Percentiles rank a stretch among this genome's conserved stretches.
Conservation (phyloP, 2,888 invertebrate genomes). For the Dryomyza anilis region DNA sequence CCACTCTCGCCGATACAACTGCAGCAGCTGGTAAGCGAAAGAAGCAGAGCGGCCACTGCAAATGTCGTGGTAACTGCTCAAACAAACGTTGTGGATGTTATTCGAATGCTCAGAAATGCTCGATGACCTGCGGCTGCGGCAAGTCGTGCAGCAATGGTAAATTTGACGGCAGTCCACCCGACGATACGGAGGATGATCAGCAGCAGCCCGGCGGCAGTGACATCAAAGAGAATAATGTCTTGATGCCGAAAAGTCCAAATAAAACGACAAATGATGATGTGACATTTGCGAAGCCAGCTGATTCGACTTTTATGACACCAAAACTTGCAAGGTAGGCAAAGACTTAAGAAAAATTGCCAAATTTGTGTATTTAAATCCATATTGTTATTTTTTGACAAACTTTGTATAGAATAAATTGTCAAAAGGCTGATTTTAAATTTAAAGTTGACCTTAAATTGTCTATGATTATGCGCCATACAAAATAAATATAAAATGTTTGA, state of each 20-base stretch:
- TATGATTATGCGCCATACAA: no score
- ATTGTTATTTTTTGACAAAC: no score
- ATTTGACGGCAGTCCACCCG: neutral
- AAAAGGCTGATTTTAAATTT: no score
- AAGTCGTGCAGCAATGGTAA: slow-evolving; percentile 31
- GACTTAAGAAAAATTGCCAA: no score
- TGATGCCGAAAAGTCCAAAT: neutral
- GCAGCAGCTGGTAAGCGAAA: slow-evolving; percentile 25
- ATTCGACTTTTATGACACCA: slow-evolving; percentile 36
- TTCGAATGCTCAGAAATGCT: slow-evolving; percentile 36
- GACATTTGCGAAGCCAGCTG: slow-evolving; percentile 31
- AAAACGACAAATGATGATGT: slow-evolving; percentile 13
- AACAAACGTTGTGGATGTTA: slow-evolving; percentile 47
- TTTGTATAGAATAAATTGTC: no score
- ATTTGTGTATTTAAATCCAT: no score
- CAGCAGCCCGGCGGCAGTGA: no score
- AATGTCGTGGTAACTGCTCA: slow-evolving; percentile 44
- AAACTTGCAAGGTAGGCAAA: slow-evolving; percentile 41
- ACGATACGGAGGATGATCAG: slow-evolving; percentile 12
- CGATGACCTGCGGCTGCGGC: slow-evolving; percentile 32
- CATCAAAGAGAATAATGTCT: neutral
- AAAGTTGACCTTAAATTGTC: no score
- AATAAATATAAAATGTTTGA: no score
- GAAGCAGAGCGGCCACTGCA: slow-evolving; percentile 33
- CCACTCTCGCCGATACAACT: slow-evolving; percentile 31